Conservation (phyloP, 2,888 invertebrate genomes). For the Hemistola chrysoprasaria region DNA sequence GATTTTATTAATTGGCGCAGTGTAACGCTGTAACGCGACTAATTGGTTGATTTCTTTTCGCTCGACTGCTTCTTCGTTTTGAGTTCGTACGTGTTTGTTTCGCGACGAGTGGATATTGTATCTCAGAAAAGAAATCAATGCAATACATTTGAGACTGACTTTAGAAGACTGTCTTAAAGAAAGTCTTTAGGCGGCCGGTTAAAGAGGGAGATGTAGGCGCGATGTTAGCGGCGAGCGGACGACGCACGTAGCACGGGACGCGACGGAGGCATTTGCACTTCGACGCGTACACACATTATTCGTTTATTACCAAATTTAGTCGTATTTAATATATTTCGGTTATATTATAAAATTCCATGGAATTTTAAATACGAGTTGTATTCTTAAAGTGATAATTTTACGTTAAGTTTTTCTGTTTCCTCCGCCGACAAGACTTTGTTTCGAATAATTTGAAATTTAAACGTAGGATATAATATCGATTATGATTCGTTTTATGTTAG, state of each 20-base stretch:
- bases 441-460: slow-evolving; percentile 15
- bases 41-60: slow-evolving; percentile 44
- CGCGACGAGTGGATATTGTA: slow-evolving; percentile 51
- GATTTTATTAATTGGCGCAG: slow-evolving; percentile 39
- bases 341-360: slow-evolving; percentile 24
- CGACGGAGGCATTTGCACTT: slow-evolving; percentile 8
- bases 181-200: slow-evolving; percentile 32
- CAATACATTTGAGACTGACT: slow-evolving; percentile 81
- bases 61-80: slow-evolving; percentile 45
- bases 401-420: slow-evolving; percentile 26
- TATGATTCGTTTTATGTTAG: slow-evolving; percentile 5
- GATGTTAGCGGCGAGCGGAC: slow-evolving; percentile 16
- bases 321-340: slow-evolving; percentile 34
- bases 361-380: slow-evolving; percentile 24
- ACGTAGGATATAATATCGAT: slow-evolving; percentile 7
- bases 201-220: slow-evolving; percentile 28
- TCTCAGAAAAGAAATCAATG: slow-evolving; percentile 70
- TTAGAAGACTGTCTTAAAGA: slow-evolving; percentile 80
- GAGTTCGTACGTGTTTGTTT: slow-evolving; percentile 37
- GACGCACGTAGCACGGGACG: slow-evolving; percentile 17
- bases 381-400: slow-evolving; percentile 28
- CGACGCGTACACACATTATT: slow-evolving; percentile 44
- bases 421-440: slow-evolving; percentile 21
- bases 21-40: slow-evolving; percentile 41
- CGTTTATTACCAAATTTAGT: slow-evolving; percentile 50